Evolutionary conservation across 2,113 vertebrate genomes (phyloP), one percentile per base, ranked within the genome.

Genomic region (Nicator chloris): DNA sequence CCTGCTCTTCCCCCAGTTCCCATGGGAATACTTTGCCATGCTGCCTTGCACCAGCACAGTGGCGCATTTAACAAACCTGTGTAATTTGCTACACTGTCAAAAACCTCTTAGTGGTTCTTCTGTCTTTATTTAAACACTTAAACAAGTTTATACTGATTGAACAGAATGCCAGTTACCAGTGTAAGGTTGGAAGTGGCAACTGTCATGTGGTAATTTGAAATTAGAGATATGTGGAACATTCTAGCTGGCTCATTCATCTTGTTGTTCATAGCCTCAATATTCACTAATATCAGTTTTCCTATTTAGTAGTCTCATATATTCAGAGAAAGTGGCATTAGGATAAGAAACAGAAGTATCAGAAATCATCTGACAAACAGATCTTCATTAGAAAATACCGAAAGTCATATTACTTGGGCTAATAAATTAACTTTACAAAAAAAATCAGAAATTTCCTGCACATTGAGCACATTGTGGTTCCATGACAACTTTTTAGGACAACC

Each of bases 1-100:
- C 40, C 16, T 86, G 5, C 63, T 65, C 28, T 80, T 22, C 16
- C 22, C 11, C 23, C 27, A 26, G 20, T 51, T 85, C 23, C 60
- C 19, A 20, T 2, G 2, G 54, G 50, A 87, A 54, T 4, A 0
- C 11, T 82, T 68, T 84, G 23, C 37, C 49, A 16, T 0, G 0
- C 17, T 71, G 30, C 49, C 57, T 75, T 79, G 10, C 17, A n/a
- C 7, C 16, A 63, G 39, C 40, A 60, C 30, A 45, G 24, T 8
- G 27, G 15, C 64, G 44, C 30, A n/a, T 60, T 64, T 79, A 37
- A 27, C 30, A 82, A 53, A 85, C 27, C 30, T 37, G 3, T 47
- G n/a, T 70, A 37, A 59, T 79, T 79, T 24, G 23, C 21, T 71
- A 27, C 20, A 7, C 11, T 47, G 16, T 21, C 18, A 85, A 72